Conservation (phyloP, 2,888 invertebrate genomes). For the Odontothrips loti region DNA sequence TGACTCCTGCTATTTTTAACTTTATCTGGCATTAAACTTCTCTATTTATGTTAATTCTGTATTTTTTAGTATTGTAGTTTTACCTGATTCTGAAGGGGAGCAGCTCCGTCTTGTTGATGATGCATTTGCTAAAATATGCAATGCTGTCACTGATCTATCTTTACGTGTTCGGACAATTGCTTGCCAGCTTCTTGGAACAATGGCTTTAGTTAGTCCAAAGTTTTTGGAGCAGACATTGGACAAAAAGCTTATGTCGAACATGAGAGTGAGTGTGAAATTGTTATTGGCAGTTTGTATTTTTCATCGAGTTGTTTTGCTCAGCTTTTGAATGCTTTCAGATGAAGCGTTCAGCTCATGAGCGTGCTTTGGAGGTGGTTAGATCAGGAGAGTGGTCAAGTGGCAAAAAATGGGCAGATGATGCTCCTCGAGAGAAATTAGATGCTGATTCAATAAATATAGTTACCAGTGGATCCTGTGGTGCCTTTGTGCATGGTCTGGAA, state of each 20-base stretch:
- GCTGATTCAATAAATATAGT: slow-evolving; percentile 74
- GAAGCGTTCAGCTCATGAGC: slow-evolving; percentile 78
- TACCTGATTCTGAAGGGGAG: slow-evolving; percentile 49
- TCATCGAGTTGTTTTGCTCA: slow-evolving; percentile 20
- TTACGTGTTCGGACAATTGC: slow-evolving; percentile 82
- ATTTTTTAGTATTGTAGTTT: slow-evolving; percentile 23
- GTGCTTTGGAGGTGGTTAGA: slow-evolving; percentile 74
- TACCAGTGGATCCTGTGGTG: slow-evolving; percentile 93
- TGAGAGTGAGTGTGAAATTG: slow-evolving; percentile 61
- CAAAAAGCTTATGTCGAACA: slow-evolving; percentile 94
- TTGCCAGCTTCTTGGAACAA: slow-evolving; percentile 77
- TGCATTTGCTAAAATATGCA: slow-evolving; percentile 92
- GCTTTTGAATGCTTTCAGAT: slow-evolving; percentile 51
- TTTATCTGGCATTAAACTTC: slow-evolving; percentile 30
- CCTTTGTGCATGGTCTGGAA: slow-evolving; percentile 96
- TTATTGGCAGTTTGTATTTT: not conserved
- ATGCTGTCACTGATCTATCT: slow-evolving; percentile 86
- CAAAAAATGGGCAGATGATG: slow-evolving; percentile 82
- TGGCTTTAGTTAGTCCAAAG: slow-evolving; percentile 79
- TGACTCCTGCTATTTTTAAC: slow-evolving; percentile 28
- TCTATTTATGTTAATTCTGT: slow-evolving; percentile 28
- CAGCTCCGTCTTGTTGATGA: slow-evolving; percentile 89
- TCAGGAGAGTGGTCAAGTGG: slow-evolving; percentile 90
- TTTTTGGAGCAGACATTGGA: slow-evolving; percentile 95
- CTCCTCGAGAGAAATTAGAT: slow-evolving; percentile 68